These are phyloP conservation scores for Heteronetta atricapilla DNA, from an alignment of 2,113 vertebrate species.

Conservation along the genomic window DNA sequence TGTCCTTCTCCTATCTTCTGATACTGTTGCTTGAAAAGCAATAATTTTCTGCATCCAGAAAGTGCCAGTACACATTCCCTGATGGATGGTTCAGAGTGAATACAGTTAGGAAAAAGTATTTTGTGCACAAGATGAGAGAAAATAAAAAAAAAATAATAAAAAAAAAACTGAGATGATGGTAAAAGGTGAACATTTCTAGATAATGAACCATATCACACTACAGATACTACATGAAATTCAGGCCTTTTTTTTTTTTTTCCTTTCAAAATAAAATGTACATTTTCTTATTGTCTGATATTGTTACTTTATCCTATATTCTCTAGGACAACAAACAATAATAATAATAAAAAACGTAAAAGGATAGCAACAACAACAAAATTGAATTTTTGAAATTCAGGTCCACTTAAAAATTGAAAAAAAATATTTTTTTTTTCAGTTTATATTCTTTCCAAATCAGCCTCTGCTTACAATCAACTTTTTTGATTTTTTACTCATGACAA, in stretches of 20 bases:
- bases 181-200: neutral
- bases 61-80: neutral
- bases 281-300: neutral
- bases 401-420: too few species aligned
- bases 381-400: too few species aligned
- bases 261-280: neutral
- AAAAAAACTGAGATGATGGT: neutral
- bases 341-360: too few species aligned
- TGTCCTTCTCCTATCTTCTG: neutral
- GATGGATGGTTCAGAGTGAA: neutral
- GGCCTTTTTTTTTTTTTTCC: neutral
- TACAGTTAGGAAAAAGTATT: neutral
- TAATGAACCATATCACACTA: neutral
- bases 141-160: neutral
- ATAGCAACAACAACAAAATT: too few species aligned
- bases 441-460: neutral
- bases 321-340: neutral
- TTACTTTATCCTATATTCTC: neutral
- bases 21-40: neutral
- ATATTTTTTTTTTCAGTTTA: neutral
- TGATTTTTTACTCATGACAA: neutral
- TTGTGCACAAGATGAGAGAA: neutral
- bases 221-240: neutral
- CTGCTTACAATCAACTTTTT: neutral
- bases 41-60: neutral